Base-by-base conservation (phyloP, 2,888 invertebrate genomes). In the Amiota minor region DNA sequence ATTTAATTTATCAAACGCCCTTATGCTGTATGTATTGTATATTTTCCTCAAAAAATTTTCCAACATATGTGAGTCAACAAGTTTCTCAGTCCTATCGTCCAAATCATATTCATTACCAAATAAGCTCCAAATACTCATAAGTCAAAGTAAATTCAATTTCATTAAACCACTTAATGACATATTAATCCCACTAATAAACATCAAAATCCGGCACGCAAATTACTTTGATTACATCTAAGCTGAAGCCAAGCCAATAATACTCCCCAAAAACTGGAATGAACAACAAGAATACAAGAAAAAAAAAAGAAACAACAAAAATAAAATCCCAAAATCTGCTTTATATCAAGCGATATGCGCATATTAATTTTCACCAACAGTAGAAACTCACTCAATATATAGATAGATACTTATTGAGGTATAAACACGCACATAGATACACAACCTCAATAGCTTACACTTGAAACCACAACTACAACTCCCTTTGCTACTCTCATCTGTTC, bases 101-200 rank as follows among this genome's bases (percentile, higher is more conserved):
- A 35, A 35, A 35, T 35, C 35, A 4, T 35, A 35, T 35, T 35
- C 35, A 35, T 35, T 35, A 35, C 35, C 2, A 35, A 35, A 8
- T 35, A 35, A 35, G 35, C 35, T 35, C 35, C 35, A 3, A 35
- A 2, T 35, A 35, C 2, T 35, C 35, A 8, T 35, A 35, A 35
- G 35, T 35, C 35, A 35, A 35, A 35, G 35, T 35, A 23, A 79
- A 79, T 83, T 78, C 78, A 78, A 82, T 80, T 82, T 82, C 81
- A 87, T 88, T 87, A 82, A 81, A 78, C 80, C 78, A 78, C 79
- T 82, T 81, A 81, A 82, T 77, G 86, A 83, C 78, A 75, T 80
- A 78, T 81, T 87, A 88, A 87, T 88, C 87, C 86, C 61, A 78
- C 85, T 85, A 87, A 87, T 86, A 86, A 86, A 84, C 85, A 83